Base-by-base conservation (phyloP, 2,113 vertebrate species). In the Marcusenius ussheri region DNA sequence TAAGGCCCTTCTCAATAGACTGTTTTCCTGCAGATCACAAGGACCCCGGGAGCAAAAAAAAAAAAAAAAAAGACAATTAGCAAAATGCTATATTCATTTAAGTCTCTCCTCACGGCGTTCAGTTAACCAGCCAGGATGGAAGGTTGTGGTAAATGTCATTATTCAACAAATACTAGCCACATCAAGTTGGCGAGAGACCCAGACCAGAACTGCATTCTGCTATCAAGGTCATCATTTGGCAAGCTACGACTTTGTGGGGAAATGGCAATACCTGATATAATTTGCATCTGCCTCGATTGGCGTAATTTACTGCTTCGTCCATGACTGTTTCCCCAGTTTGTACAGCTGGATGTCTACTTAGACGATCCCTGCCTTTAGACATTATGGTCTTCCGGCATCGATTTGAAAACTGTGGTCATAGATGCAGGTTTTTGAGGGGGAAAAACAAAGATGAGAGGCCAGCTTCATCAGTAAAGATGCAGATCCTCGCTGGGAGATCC, bases 1-100 rank as follows among this genome's bases (percentile, higher is more conserved):
- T 89, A 90, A 92, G 89, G 35, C 89, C 88, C 53, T 91, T 83
- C 90, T 89, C 56, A 90, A 90, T 58, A 56, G 51, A 53, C 91
- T 50, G n/a, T 87, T 84, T 91, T 88, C 58, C 62, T 62, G 86
- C 66, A 90, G 89, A 92, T 92, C 90, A 89, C 87, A 91, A 27
- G 62, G 77, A 53, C 42, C 35, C 89, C 5, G 19, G 89, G 46
- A 87, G 87, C 62, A 39, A 21, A 13, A 70, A 9, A 56, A 51
- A 19, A 56, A 53, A 17, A 46, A 47, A n/a, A 13, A 51, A 66
- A 50, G 39, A 58, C 87, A 17, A 11, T 31, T 31, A 86, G 77
- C 31, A 70, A 51, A 85, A 70, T 35, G 27, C n/a, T 90, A 85
- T 86, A 90, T 91, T 91, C 91, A 91, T 90, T 83, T 50, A 89